Percentiles rank a stretch among this genome's conserved stretches.
phyloP scores from a whole-genome alignment of 1,140 invertebrate genomes.

The Drosophila santomea region DNA sequence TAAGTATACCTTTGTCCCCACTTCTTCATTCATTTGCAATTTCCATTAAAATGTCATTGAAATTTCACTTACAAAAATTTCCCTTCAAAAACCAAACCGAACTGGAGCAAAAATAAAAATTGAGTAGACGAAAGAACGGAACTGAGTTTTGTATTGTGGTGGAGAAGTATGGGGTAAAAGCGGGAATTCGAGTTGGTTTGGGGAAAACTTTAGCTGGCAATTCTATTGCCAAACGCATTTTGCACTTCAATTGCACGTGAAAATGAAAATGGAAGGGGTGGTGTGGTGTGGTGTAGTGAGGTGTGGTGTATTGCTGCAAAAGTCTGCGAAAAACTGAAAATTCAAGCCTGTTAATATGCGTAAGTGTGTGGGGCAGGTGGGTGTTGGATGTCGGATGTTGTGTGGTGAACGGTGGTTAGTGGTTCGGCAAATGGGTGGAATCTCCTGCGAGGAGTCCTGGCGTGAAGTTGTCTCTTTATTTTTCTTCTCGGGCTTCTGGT shows the following conservation, averaged over 20 bases:
- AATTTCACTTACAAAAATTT: constrained; percentile 76
- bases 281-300: not conserved
- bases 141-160: constrained; percentile 57
- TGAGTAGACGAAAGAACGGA: constrained; percentile 31
- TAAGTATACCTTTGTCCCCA: not conserved
- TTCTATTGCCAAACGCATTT: constrained; percentile 64
- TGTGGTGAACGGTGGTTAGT: not conserved
- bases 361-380: constrained; percentile 48
- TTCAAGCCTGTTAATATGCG: constrained; percentile 75
- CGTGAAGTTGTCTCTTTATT: constrained; percentile 27
- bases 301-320: not conserved
- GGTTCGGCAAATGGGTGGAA: not conserved
- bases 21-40: constrained; percentile 51
- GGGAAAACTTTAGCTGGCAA: constrained; percentile 53
- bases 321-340: constrained; percentile 33
- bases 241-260: constrained; percentile 61
- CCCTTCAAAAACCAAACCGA: constrained; percentile 43
- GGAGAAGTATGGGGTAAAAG: not conserved
- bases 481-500: constrained; percentile 27
- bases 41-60: constrained; percentile 82
- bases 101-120: constrained; percentile 36
- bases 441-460: constrained; percentile 16
- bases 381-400: not conserved
- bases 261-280: constrained; percentile 51
- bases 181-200: not conserved